Evolutionary conservation across 2,888 invertebrate genomes (phyloP).

Genomic region (Sphinx pinastri): DNA sequence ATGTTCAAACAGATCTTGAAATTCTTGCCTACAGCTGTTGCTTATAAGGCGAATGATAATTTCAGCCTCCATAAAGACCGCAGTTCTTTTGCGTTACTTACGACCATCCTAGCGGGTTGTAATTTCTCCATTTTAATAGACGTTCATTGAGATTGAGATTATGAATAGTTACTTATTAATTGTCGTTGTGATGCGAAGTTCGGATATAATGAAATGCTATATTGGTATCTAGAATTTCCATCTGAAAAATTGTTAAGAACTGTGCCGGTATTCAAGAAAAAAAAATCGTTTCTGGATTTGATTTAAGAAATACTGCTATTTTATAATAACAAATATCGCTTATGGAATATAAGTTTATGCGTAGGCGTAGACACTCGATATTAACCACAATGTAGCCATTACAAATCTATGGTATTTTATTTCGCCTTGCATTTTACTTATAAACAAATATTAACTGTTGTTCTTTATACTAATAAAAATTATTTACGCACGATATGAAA

Average conservation of each 20-base stretch:
- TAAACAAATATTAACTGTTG: not conserved
- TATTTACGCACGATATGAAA: constrained; percentile 14
- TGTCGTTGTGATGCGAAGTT: not conserved
- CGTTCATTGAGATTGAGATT: not conserved
- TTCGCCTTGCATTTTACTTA: not conserved
- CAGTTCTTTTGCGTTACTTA: constrained; percentile 1
- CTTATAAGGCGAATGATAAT: constrained; percentile 20
- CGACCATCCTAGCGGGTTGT: not conserved
- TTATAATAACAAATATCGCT: too few species aligned
- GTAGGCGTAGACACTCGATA: too few species aligned
- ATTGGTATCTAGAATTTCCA: not conserved
- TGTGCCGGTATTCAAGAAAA: not conserved
- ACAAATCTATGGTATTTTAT: too few species aligned
- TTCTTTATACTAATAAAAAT: constrained; percentile 5
- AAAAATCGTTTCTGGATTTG: too few species aligned
- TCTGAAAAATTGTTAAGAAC: too few species aligned
- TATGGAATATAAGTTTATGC: too few species aligned
- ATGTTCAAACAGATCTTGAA: constrained; percentile 6
- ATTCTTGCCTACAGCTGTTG: constrained; percentile 5
- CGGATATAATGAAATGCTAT: not conserved
- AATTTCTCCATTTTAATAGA: constrained; percentile 17
- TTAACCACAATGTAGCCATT: too few species aligned
- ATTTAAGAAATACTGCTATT: too few species aligned
- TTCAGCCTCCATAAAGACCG: not conserved
- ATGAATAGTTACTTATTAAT: not conserved